These are phyloP conservation scores for Sphaeridia pumilis DNA, from an alignment of 2,888 invertebrate genomes.

Conservation along the genomic window DNA sequence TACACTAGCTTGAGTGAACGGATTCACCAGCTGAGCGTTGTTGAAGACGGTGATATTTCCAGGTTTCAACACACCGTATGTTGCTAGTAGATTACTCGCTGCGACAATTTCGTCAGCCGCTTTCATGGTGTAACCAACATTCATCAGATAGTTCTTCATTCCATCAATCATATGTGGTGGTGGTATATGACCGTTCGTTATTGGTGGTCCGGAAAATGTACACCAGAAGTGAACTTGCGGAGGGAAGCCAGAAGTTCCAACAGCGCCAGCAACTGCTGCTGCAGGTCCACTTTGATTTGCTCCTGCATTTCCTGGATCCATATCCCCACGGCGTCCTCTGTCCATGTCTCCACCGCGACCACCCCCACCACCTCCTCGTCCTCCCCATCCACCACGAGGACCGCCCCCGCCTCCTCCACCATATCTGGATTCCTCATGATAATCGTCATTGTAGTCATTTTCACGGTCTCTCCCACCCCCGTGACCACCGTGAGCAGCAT, in stretches of 20 bases:
- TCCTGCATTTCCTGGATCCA: slow-evolving; percentile 14
- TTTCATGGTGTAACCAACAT: slow-evolving; percentile 33
- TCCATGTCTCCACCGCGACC: slow-evolving; percentile 15
- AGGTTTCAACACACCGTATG: slow-evolving; percentile 34
- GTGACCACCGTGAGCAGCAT: slow-evolving; percentile 24
- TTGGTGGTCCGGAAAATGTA: slow-evolving; percentile 35
- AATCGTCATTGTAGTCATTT: slow-evolving; percentile 31
- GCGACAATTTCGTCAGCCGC: slow-evolving; percentile 34
- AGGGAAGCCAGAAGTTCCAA: slow-evolving; percentile 31
- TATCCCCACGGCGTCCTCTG: neutral
- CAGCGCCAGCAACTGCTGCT: neutral
- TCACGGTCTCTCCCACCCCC: slow-evolving; percentile 9
- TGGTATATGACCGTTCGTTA: slow-evolving; percentile 35
- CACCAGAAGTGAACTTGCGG: slow-evolving; percentile 37
- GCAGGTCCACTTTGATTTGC: slow-evolving; percentile 1
- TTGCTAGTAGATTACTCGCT: slow-evolving; percentile 33
- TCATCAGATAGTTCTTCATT: slow-evolving; percentile 33
- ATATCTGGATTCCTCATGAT: slow-evolving; percentile 28
- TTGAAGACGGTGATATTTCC: slow-evolving; percentile 36
- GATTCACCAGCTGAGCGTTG: slow-evolving; percentile 33
- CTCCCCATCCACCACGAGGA: too few species aligned
- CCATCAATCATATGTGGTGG: slow-evolving; percentile 36
- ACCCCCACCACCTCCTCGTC: slow-evolving; percentile 27
- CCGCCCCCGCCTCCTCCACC: too few species aligned
- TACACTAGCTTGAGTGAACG: slow-evolving; percentile 25